Conservation (phyloP, 1,140 invertebrate species). For the Octopus bimaculoides region DNA sequence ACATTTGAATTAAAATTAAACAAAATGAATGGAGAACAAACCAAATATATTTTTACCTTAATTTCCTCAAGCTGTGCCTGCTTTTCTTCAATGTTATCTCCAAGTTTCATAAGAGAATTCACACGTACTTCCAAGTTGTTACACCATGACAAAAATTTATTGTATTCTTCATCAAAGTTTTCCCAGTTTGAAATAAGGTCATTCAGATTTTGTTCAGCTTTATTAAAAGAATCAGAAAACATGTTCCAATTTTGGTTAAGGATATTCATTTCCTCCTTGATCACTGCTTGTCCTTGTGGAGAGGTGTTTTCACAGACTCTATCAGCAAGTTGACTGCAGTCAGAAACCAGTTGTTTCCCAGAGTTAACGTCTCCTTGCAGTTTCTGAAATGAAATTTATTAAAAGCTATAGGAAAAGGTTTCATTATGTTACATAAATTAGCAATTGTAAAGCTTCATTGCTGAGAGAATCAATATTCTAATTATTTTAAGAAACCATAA, state of each 20-base stretch:
- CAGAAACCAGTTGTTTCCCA: slow-evolving; percentile 46
- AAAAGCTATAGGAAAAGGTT: background rate
- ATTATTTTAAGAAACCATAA: too few relatives aligned
- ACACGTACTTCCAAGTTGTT: slow-evolving; percentile 75
- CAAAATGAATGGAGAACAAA: background rate
- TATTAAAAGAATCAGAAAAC: slow-evolving; percentile 41
- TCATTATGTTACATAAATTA: background rate
- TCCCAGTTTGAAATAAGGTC: slow-evolving; percentile 90
- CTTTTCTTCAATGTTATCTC: slow-evolving; percentile 85
- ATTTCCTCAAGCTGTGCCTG: slow-evolving; percentile 85
- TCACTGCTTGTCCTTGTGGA: slow-evolving; percentile 41
- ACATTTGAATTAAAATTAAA: too few relatives aligned
- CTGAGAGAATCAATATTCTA: too few relatives aligned
- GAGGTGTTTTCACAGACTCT: slow-evolving; percentile 41
- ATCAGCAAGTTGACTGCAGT: slow-evolving; percentile 38
- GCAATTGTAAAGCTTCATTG: background rate
- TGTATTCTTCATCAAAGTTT: slow-evolving; percentile 91
- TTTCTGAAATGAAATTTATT: slow-evolving; percentile 27
- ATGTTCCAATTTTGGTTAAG: slow-evolving; percentile 47
- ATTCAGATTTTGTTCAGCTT: slow-evolving; percentile 76
- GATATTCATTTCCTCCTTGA: slow-evolving; percentile 45
- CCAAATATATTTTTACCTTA: slow-evolving; percentile 62
- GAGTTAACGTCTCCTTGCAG: slow-evolving; percentile 43
- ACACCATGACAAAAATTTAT: slow-evolving; percentile 51
- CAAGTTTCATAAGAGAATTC: slow-evolving; percentile 85